These are phyloP conservation scores for Neria commutata DNA, from an alignment of 2,888 invertebrate species.

Conservation along the genomic window DNA sequence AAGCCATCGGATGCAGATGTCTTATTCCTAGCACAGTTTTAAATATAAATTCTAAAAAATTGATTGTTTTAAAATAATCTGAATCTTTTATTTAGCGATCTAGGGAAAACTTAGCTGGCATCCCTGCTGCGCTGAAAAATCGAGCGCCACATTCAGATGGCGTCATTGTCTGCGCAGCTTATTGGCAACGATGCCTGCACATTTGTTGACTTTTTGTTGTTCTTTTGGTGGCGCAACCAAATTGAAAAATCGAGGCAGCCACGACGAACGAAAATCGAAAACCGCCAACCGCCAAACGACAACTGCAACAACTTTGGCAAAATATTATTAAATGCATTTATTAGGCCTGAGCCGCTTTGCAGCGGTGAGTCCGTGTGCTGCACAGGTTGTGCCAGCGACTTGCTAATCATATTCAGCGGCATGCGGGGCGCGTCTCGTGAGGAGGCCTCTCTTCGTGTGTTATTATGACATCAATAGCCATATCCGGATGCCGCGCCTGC, in stretches of 20 bases:
- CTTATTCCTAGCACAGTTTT: too few relatives aligned
- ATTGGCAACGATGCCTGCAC: constrained; percentile 8
- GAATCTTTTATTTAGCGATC: too few relatives aligned
- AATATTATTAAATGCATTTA: background rate
- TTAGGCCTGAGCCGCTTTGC: too few relatives aligned
- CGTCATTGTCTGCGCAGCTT: constrained; percentile 7
- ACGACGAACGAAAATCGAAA: too few relatives aligned
- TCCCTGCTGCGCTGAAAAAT: too few relatives aligned
- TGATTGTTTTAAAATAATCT: too few relatives aligned
- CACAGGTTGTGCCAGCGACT: too few relatives aligned
- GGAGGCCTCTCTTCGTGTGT: background rate
- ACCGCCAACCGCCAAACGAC: too few relatives aligned
- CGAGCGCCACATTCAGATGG: constrained; percentile 9
- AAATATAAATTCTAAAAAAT: too few relatives aligned
- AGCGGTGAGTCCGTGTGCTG: background rate
- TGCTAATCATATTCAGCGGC: too few relatives aligned
- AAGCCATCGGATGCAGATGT: too few relatives aligned
- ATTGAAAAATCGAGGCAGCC: background rate
- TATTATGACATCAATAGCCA: constrained; percentile 4
- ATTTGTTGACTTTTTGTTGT: background rate
- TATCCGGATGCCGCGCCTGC: background rate
- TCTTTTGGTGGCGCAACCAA: background rate
- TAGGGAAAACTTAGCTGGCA: too few relatives aligned
- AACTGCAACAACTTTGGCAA: background rate
- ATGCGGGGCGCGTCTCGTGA: background rate